Evolutionary conservation across 2,113 vertebrate genomes (phyloP).

Genomic region (Poecile atricapillus): DNA sequence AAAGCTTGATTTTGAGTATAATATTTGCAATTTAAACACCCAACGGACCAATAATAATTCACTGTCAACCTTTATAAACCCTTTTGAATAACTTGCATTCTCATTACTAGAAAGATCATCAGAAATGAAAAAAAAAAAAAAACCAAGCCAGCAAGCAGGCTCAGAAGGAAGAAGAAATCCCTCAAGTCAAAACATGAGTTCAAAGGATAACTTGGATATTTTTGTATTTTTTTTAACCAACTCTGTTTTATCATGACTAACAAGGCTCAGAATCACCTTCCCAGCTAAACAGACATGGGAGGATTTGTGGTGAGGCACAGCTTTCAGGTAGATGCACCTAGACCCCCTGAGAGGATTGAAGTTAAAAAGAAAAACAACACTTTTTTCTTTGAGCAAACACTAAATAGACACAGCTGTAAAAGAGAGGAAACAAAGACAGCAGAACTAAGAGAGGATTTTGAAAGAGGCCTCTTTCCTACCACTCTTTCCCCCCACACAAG

Average conservation of each 20-base stretch:
- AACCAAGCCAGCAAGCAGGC: background rate
- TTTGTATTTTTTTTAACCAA: background rate
- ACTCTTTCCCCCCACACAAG: fast-evolving
- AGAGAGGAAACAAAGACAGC: background rate
- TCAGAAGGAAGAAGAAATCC: background rate
- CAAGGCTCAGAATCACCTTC: background rate
- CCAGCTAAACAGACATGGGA: fast-evolving
- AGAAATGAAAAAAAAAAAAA: background rate
- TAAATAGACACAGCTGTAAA: background rate
- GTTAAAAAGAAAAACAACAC: background rate
- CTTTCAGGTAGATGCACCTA: background rate
- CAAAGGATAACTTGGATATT: background rate
- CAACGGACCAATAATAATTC: constrained; percentile 31
- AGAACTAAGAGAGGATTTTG: background rate
- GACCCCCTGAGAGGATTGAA: background rate
- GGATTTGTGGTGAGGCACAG: background rate
- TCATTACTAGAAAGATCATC: constrained; percentile 21
- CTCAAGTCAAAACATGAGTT: background rate
- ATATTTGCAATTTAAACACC: constrained; percentile 52
- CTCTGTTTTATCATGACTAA: background rate
- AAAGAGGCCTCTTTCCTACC: background rate
- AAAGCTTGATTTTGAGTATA: background rate
- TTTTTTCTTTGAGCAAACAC: background rate
- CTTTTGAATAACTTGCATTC: background rate
- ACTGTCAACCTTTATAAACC: constrained; percentile 30